Evolutionary conservation across 1,140 invertebrate genomes (phyloP).

Genomic region (Nephotettix cincticeps): DNA sequence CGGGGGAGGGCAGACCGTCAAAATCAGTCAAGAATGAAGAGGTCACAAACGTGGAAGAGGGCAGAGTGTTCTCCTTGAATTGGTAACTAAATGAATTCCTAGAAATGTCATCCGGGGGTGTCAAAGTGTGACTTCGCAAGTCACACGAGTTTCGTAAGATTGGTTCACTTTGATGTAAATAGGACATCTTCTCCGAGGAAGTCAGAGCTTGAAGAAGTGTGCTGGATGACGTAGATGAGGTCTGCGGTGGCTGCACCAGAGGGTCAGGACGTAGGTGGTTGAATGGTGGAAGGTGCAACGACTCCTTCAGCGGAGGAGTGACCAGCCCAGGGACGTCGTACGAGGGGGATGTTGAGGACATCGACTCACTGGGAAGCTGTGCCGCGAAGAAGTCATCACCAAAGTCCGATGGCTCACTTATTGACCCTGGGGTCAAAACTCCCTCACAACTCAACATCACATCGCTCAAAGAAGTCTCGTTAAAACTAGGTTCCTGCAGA

Average conservation of each 20-base stretch:
- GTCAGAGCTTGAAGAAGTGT: neutral
- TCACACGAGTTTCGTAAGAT: neutral
- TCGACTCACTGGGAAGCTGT: neutral
- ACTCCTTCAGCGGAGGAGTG: neutral
- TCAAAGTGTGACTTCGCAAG: neutral
- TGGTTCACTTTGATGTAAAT: neutral
- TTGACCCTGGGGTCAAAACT: conserved; percentile 1
- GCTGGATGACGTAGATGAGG: neutral
- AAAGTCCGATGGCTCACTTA: conserved; percentile 26
- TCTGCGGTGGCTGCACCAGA: no score
- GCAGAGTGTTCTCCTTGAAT: neutral
- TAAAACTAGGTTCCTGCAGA: conserved; percentile 39
- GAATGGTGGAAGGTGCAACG: neutral
- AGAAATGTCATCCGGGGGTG: neutral
- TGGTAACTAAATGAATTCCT: neutral
- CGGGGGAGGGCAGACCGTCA: conserved; percentile 2
- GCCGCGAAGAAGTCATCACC: conserved; percentile 22
- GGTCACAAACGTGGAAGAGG: neutral
- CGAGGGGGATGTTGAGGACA: neutral
- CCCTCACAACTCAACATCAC: conserved; percentile 12
- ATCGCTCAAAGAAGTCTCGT: conserved; percentile 26
- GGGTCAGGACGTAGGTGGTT: neutral
- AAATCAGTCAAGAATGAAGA: conserved; percentile 6
- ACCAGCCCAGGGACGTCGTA: conserved; percentile 1
- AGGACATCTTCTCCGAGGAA: neutral